phyloP scores from a whole-genome alignment of 2,888 invertebrate species.

The Axea sp. region DNA sequence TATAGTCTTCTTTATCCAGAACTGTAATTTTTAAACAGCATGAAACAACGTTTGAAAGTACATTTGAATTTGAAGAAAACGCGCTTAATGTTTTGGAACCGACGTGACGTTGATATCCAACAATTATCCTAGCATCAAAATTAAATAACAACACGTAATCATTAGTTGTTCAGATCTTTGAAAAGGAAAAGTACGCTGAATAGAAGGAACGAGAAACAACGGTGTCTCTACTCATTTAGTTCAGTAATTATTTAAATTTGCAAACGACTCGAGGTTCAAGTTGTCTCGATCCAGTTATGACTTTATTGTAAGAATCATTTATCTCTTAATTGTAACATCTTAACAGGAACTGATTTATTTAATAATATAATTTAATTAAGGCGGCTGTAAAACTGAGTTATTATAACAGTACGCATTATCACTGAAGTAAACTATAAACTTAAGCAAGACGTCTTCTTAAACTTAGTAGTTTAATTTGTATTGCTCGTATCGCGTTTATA shows the following conservation, averaged over 20 bases:
- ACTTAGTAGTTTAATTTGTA: slow-evolving; percentile 11
- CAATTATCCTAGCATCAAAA: slow-evolving; percentile 39
- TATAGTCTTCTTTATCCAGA: too few species aligned
- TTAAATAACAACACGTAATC: slow-evolving; percentile 40
- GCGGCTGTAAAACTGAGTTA: slow-evolving; percentile 15
- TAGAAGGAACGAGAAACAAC: slow-evolving; percentile 7
- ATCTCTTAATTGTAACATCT: slow-evolving; percentile 23
- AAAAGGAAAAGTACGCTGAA: slow-evolving; percentile 40
- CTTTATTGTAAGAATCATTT: slow-evolving; percentile 29
- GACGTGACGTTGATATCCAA: slow-evolving; percentile 21
- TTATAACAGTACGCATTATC: slow-evolving; percentile 25
- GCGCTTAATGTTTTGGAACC: background rate
- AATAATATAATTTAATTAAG: slow-evolving; percentile 34
- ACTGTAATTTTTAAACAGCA: background rate
- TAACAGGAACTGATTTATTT: slow-evolving; percentile 30
- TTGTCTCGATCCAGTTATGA: slow-evolving; percentile 9
- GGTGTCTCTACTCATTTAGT: slow-evolving; percentile 28
- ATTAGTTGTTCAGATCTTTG: slow-evolving; percentile 42
- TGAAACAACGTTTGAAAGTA: background rate
- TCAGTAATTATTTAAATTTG: slow-evolving; percentile 35
- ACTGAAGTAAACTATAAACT: slow-evolving; percentile 13
- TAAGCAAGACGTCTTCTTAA: slow-evolving; percentile 16
- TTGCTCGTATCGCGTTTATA: background rate
- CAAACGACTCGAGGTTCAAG: background rate
- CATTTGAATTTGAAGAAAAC: background rate